Evolutionary conservation across 2,113 vertebrate genomes (phyloP).

Genomic region (Dryoscopus gambensis): DNA sequence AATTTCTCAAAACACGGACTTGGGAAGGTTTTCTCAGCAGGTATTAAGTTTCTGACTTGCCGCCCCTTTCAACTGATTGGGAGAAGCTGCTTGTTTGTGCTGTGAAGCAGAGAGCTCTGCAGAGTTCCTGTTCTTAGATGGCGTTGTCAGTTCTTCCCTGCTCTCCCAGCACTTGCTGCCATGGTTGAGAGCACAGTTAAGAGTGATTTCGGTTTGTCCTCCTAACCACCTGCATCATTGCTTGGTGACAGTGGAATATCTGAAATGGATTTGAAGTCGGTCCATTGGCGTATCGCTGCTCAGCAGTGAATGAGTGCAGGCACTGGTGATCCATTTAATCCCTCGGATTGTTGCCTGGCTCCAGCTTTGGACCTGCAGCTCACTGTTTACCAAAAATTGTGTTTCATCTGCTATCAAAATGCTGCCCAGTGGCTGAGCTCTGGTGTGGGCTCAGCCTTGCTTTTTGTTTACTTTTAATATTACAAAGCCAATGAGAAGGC

Average conservation of each 20-base stretch:
- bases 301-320: background rate
- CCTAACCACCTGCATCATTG: background rate
- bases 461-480: constrained; percentile 19
- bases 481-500: background rate
- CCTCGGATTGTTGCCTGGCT: background rate
- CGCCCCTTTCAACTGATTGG: background rate
- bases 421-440: background rate
- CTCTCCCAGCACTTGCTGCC: background rate
- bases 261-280: background rate
- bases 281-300: background rate
- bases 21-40: background rate
- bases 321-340: background rate
- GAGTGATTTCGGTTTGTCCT: background rate
- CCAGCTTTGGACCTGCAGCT: background rate
- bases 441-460: background rate
- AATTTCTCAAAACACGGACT: background rate
- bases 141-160: background rate
- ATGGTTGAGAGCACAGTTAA: background rate
- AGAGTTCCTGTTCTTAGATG: background rate
- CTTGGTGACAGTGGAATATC: background rate
- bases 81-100: background rate
- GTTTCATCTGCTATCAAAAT: background rate
- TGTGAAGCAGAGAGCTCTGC: background rate
- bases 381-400: background rate
- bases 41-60: background rate